phyloP scores from a whole-genome alignment of 2,797 vertebrate genomes.

The Pampus argenteus region DNA sequence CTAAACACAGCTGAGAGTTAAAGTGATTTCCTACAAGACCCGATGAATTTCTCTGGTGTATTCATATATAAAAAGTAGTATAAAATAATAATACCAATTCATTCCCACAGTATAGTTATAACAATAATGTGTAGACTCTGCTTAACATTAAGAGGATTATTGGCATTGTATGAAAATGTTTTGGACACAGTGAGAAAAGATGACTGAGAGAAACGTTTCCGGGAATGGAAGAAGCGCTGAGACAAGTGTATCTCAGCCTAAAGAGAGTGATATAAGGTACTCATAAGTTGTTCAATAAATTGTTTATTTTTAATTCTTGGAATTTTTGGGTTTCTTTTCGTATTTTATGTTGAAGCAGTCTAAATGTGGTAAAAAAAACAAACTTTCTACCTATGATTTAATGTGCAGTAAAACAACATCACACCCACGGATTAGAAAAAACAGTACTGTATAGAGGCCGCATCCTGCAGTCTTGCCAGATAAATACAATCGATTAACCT shows the following conservation, averaged over 20 bases:
- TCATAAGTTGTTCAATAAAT: too few species aligned
- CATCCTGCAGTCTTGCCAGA: background rate
- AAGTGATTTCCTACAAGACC: slow-evolving; percentile 51
- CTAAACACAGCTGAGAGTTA: slow-evolving; percentile 56
- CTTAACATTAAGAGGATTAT: slow-evolving; percentile 15
- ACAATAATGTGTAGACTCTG: background rate
- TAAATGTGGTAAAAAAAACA: too few species aligned
- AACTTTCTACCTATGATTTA: background rate
- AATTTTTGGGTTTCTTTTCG: too few species aligned
- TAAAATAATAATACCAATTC: slow-evolving; percentile 21
- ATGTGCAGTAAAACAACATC: background rate
- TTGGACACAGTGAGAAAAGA: too few species aligned
- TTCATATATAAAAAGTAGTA: slow-evolving; percentile 42
- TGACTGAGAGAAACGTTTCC: too few species aligned
- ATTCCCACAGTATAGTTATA: slow-evolving; percentile 44
- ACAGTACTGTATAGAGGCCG: background rate
- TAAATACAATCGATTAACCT: background rate
- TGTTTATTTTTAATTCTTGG: too few species aligned
- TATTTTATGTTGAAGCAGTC: too few species aligned
- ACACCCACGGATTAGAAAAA: background rate
- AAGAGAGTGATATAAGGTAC: too few species aligned
- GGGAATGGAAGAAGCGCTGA: too few species aligned
- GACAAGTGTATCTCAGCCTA: too few species aligned
- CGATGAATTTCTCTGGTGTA: slow-evolving; percentile 40
- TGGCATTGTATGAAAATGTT: slow-evolving; percentile 1